These are phyloP conservation scores for Cichlasoma orientale DNA, from an alignment of 2,797 vertebrate species.

Conservation along the genomic window DNA sequence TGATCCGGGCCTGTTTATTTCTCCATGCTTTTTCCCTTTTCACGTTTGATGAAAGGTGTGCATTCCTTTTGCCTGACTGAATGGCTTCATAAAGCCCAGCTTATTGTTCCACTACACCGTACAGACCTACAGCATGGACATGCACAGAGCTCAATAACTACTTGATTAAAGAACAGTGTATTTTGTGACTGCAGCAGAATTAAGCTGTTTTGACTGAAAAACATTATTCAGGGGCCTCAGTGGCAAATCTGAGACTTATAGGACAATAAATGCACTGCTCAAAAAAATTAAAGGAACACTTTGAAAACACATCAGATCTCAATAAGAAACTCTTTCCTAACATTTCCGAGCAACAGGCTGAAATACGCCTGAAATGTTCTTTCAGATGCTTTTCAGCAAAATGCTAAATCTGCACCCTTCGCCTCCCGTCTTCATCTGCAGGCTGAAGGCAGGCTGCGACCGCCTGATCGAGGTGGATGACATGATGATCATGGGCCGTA, in stretches of 20 bases:
- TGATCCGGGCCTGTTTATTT: background rate
- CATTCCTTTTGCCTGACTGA: conserved; percentile 54
- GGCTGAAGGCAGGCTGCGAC: conserved; percentile 91
- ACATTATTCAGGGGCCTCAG: conserved; percentile 19
- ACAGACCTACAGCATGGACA: background rate
- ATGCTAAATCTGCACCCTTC: background rate
- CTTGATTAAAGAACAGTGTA: background rate
- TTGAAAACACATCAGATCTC: too few relatives aligned
- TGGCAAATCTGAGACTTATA: conserved; percentile 40
- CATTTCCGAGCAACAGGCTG: too few relatives aligned
- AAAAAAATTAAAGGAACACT: too few relatives aligned
- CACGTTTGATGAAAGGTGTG: conserved; percentile 21
- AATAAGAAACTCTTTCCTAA: too few relatives aligned
- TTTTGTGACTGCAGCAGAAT: conserved; percentile 16
- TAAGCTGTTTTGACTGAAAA: conserved; percentile 55
- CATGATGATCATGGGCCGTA: conserved; percentile 97
- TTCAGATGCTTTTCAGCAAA: too few relatives aligned
- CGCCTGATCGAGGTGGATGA: conserved; percentile 98
- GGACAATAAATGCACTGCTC: background rate
- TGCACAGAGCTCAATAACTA: conserved; percentile 14
- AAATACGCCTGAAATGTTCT: too few relatives aligned
- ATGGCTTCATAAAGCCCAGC: background rate
- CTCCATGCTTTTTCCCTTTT: background rate
- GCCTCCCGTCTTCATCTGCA: conserved; percentile 54
- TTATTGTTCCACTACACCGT: background rate